Percentiles rank a stretch among this genome's conserved stretches.
phyloP scores from a whole-genome alignment of 2,797 vertebrate genomes.

The Tapera naevia region DNA sequence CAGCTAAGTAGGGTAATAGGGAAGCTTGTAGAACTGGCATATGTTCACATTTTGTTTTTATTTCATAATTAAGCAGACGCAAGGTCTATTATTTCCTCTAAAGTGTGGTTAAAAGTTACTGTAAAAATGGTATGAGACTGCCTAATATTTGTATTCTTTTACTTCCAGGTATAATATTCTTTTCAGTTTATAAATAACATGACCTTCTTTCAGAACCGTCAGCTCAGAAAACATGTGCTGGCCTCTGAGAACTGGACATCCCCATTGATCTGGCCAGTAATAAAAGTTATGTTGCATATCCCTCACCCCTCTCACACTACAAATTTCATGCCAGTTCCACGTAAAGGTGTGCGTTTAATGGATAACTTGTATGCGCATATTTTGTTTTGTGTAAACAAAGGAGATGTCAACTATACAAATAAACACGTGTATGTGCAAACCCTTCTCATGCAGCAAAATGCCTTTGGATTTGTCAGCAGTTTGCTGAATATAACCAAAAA shows the following conservation, averaged over 20 bases:
- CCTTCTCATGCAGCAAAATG: not conserved
- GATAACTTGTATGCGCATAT: not conserved
- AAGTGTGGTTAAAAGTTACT: not conserved
- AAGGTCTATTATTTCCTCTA: not conserved
- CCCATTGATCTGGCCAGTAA: not conserved
- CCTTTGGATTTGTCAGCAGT: not conserved
- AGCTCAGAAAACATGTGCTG: not conserved
- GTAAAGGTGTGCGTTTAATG: not conserved
- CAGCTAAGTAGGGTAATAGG: not conserved
- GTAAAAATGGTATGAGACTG: not conserved
- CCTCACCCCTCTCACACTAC: not conserved
- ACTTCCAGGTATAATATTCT: not conserved
- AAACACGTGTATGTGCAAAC: not conserved
- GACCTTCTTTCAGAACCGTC: not conserved
- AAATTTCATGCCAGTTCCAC: not conserved
- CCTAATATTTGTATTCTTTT: not conserved
- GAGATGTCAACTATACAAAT: not conserved
- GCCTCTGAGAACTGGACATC: not conserved
- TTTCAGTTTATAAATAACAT: not conserved
- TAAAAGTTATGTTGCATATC: not conserved
- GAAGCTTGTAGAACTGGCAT: not conserved
- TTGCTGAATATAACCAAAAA: not conserved
- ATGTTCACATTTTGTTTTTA: not conserved
- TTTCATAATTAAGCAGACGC: constrained; percentile 9
- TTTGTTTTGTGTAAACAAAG: not conserved